Evolutionary conservation across 2,888 invertebrate species (phyloP).

Genomic region (Malachius bipustulatus): DNA sequence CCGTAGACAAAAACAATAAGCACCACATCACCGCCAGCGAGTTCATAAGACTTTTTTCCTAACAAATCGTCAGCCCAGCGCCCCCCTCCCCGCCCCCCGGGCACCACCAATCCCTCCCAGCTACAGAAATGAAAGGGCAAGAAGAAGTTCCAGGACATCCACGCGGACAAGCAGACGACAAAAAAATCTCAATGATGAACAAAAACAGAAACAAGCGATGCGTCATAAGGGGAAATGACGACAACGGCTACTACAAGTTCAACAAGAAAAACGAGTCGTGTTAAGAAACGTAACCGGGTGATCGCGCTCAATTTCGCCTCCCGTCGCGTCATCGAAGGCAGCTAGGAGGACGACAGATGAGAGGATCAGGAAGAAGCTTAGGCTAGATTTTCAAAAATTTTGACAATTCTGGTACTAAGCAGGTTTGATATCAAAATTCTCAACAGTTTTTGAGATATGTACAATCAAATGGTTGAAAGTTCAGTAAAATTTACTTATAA

Average conservation of each 20-base stretch:
- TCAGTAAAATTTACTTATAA: too few relatives aligned
- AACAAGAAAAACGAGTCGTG: slow-evolving; percentile 44
- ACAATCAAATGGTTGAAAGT: too few relatives aligned
- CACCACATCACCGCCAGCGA: slow-evolving; percentile 53
- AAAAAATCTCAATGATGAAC: slow-evolving; percentile 14
- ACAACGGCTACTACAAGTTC: slow-evolving; percentile 82
- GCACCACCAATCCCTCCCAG: slow-evolving; percentile 2
- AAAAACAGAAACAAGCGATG: neutral
- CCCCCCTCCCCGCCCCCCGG: neutral
- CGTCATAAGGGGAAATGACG: slow-evolving; percentile 59
- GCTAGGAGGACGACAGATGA: slow-evolving; percentile 27
- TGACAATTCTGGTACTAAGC: too few relatives aligned
- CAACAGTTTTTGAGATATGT: too few relatives aligned
- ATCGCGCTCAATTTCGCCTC: slow-evolving; percentile 35
- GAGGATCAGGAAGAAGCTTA: slow-evolving; percentile 26
- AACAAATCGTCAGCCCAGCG: slow-evolving; percentile 4
- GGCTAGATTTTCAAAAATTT: too few relatives aligned
- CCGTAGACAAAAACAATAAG: slow-evolving; percentile 55
- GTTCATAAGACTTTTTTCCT: slow-evolving; percentile 32
- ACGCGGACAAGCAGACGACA: slow-evolving; percentile 24
- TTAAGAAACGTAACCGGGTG: slow-evolving; percentile 30
- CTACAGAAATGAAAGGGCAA: slow-evolving; percentile 22
- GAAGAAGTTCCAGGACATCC: slow-evolving; percentile 26
- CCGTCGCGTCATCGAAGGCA: slow-evolving; percentile 28
- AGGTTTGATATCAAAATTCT: too few relatives aligned